phyloP scores from a whole-genome alignment of 2,888 invertebrate species.

The Oligia strigilis region DNA sequence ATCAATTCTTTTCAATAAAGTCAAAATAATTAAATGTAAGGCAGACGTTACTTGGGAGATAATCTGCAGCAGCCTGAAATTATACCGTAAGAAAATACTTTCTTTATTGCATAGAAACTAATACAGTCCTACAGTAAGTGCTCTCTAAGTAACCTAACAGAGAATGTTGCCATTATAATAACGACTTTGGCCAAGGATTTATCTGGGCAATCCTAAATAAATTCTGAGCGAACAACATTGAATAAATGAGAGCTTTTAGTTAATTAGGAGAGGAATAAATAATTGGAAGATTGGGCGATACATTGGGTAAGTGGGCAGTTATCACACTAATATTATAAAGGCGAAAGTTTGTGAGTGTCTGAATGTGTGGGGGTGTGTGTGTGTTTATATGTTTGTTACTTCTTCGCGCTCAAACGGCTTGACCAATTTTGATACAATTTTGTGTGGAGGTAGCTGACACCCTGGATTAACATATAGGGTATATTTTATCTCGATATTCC shows the following conservation, averaged over 20 bases:
- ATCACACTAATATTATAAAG: too few species aligned
- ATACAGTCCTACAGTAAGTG: not conserved
- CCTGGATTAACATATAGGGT: too few species aligned
- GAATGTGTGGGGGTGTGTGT: too few species aligned
- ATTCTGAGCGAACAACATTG: conserved; percentile 27
- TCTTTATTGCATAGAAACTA: conserved; percentile 4
- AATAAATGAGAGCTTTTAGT: conserved; percentile 47
- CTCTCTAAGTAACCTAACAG: not conserved
- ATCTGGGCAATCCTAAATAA: conserved; percentile 32
- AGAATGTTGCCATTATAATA: conserved; percentile 29
- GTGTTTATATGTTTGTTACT: too few species aligned
- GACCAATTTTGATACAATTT: too few species aligned
- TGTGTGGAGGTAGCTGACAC: too few species aligned
- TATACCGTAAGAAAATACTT: not conserved
- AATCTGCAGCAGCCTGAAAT: not conserved
- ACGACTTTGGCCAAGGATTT: conserved; percentile 35
- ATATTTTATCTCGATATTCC: too few species aligned
- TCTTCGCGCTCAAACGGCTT: too few species aligned
- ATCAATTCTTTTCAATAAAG: not conserved
- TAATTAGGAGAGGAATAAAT: conserved; percentile 36
- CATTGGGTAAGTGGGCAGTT: not conserved
- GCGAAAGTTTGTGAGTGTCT: too few species aligned
- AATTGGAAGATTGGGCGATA: not conserved
- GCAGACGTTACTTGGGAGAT: not conserved
- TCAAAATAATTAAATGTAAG: too few species aligned